Conservation (phyloP, 2,797 vertebrate species). For the Toxotes lorentzi region DNA sequence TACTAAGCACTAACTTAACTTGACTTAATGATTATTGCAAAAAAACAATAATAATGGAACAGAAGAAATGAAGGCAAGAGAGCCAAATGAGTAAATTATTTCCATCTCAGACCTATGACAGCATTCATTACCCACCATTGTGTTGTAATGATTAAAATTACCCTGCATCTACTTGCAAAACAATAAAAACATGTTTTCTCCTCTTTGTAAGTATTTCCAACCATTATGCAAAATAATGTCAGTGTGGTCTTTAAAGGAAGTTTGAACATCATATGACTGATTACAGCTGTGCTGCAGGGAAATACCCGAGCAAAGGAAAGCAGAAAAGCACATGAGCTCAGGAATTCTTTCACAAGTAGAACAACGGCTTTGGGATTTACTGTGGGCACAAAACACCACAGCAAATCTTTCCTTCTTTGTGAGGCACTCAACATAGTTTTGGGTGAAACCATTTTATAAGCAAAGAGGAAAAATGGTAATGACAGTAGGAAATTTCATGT, state of each 20-base stretch:
- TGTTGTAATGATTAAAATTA: slow-evolving; percentile 41
- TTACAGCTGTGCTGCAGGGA: slow-evolving; percentile 50
- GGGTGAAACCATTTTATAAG: slow-evolving; percentile 22
- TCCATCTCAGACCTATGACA: slow-evolving; percentile 36
- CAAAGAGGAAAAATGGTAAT: slow-evolving; percentile 29
- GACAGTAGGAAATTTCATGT: slow-evolving; percentile 22
- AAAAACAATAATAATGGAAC: slow-evolving; percentile 26
- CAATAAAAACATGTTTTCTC: slow-evolving; percentile 30
- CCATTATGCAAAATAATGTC: slow-evolving; percentile 53
- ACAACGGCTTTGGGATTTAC: slow-evolving; percentile 49
- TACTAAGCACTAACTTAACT: background rate
- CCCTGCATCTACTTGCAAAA: slow-evolving; percentile 28
- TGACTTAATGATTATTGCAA: slow-evolving; percentile 11
- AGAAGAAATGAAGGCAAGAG: slow-evolving; percentile 5
- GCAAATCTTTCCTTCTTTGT: slow-evolving; percentile 21
- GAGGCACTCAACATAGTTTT: background rate
- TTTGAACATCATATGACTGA: slow-evolving; percentile 51
- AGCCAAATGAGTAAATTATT: slow-evolving; percentile 33
- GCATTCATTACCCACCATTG: slow-evolving; percentile 43
- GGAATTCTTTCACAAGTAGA: slow-evolving; percentile 60
- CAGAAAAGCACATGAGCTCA: slow-evolving; percentile 63
- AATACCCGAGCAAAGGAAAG: slow-evolving; percentile 33
- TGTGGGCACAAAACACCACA: slow-evolving; percentile 41
- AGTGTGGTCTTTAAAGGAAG: slow-evolving; percentile 46
- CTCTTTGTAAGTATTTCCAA: slow-evolving; percentile 44